Base-by-base conservation (phyloP, 2,113 vertebrate species). In the Etia nguti region DNA sequence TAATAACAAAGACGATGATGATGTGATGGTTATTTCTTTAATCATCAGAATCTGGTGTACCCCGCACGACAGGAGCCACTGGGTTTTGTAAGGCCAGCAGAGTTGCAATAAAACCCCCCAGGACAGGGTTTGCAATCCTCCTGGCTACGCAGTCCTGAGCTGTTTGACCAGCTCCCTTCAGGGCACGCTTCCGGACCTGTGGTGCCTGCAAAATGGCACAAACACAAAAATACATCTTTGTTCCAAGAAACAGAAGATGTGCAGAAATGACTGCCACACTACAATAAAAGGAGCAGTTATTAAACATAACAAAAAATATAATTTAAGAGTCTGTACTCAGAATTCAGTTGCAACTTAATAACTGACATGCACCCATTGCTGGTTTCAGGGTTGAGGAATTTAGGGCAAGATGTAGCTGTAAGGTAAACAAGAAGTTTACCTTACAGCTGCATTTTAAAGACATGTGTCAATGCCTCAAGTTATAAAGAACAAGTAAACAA, bases 101-200 rank as follows among this genome's bases (percentile, higher is more conserved):
- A 84, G 4, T 94, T 91, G 82, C 97, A 98, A 81, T 96, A 98
- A 62, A 92, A 93, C 0, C 97, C 96, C 2, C 93, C 97, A 20
- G 94, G 92, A 81, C 97, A 99, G 2, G 90, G 88, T 77, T 88
- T 94, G 85, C 98, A 98, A 4, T 96, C 94, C 11, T 88, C 90
- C 48, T 86, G 89, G 2, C 54, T 93, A 41, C 75, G 90, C 5
- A 94, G 89, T 10, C 97, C 98, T 83, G 96, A 96, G 5, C 62
- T 90, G 86, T 94, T 95, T 15, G 97, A 96, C 97, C 97, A 98
- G 0, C 96, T 98, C 77, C 98, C 98, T 80, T 89, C 48, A 16
- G 97, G 97, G 81, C 98, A 99, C 6, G 73, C 89, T 43, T 94
- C 2, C 0, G 98, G 97, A 46, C 85, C 81, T 0, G 62, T 83